These are phyloP conservation scores for Actenoides lindsayi DNA, from an alignment of 2,113 vertebrate species.

Conservation along the genomic window DNA sequence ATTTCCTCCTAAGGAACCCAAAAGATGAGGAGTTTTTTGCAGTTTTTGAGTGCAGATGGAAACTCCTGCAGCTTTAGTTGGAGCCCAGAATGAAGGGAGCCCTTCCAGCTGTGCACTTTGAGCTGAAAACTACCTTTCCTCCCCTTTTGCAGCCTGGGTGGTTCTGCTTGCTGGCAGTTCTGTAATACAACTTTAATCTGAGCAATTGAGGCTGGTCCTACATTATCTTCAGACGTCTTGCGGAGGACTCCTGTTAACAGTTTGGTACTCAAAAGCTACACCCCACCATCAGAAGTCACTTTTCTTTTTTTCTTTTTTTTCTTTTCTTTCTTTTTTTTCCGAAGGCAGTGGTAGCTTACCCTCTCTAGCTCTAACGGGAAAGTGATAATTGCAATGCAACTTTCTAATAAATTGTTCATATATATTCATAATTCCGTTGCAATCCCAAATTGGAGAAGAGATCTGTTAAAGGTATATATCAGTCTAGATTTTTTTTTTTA, in stretches of 20 bases:
- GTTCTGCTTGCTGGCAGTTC: slow-evolving; percentile 77
- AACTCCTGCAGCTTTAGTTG: slow-evolving; percentile 55
- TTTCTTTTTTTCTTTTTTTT: slow-evolving; percentile 8
- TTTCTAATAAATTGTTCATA: slow-evolving; percentile 79
- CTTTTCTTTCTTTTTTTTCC: background rate
- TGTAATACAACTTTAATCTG: slow-evolving; percentile 75
- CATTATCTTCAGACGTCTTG: slow-evolving; percentile 64
- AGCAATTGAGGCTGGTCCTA: slow-evolving; percentile 74
- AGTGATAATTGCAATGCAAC: slow-evolving; percentile 75
- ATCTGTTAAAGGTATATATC: slow-evolving; percentile 82
- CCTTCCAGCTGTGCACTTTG: slow-evolving; percentile 71
- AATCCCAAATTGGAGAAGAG: slow-evolving; percentile 78
- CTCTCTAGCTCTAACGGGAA: slow-evolving; percentile 68
- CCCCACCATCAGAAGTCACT: slow-evolving; percentile 77
- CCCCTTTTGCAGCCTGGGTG: slow-evolving; percentile 76
- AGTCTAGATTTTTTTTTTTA: slow-evolving; percentile 75
- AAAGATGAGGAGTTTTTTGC: background rate
- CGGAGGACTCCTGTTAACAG: slow-evolving; percentile 76
- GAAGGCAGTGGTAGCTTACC: slow-evolving; percentile 71
- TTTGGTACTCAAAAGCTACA: slow-evolving; percentile 76
- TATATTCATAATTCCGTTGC: slow-evolving; percentile 68
- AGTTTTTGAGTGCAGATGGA: background rate
- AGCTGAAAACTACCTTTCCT: slow-evolving; percentile 78
- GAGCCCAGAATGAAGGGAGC: slow-evolving; percentile 55
- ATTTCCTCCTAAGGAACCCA: slow-evolving; percentile 12